Conservation (phyloP, 2,113 vertebrate species). For the Thomomys bottae region DNA sequence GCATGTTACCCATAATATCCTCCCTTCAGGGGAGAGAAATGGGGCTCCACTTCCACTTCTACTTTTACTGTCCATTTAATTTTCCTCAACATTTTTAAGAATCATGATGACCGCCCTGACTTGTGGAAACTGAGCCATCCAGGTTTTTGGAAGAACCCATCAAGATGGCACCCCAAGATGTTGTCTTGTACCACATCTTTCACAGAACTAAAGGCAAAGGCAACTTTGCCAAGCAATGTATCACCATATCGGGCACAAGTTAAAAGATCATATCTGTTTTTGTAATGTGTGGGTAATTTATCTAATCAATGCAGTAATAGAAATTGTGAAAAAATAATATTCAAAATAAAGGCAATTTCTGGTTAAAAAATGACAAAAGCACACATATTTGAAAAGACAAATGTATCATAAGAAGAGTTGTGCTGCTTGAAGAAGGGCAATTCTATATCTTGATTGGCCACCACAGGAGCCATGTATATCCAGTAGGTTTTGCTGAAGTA, state of each 20-base stretch:
- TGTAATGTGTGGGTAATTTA: slow-evolving; percentile 40
- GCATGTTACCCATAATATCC: neutral
- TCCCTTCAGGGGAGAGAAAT: slow-evolving; percentile 38
- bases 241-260: neutral
- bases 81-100: slow-evolving; percentile 52
- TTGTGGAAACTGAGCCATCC: slow-evolving; percentile 41
- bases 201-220: neutral
- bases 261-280: neutral
- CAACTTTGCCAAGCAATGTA: neutral
- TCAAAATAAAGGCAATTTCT: neutral
- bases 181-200: neutral
- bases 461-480: fast-evolving
- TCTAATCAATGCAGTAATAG: slow-evolving; percentile 64
- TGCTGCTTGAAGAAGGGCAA: neutral
- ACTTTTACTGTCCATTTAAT: slow-evolving; percentile 63
- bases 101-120: neutral
- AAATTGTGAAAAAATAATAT: slow-evolving; percentile 17
- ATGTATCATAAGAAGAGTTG: neutral
- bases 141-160: neutral
- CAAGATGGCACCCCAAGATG: neutral
- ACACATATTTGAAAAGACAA: neutral
- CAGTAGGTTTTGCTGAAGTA: neutral
- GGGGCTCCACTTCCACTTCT: slow-evolving; percentile 18
- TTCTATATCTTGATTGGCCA: neutral
- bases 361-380: neutral